Evolutionary conservation across 1,140 invertebrate species (phyloP), one percentile per base, ranked within the genome.

Genomic region (Phenacoccus solenopsis): DNA sequence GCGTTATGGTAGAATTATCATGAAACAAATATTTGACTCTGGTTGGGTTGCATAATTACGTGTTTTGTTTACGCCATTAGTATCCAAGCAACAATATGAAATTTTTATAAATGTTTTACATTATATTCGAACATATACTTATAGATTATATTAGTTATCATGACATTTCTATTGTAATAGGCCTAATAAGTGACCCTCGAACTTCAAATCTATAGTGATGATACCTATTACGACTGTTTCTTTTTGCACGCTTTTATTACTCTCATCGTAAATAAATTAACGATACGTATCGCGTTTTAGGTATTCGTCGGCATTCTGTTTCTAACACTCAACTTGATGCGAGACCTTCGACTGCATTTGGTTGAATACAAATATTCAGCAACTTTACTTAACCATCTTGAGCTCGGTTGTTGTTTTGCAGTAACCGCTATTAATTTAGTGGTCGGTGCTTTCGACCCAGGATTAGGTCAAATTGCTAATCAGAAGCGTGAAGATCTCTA

Each of bases 351-450:
- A 70, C 82, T 91, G 73, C 85, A 91, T 77, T 77, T 86, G 71
- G 81, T 83, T 25, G 83, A 83, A 73, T 88, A 88, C 78, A 82
- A 85, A 75, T 78, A 76, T 61, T 89, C 88, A 3, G 87, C 88
- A 5, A 79, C 85, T 72, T 76, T 82, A 73, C 83, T 91, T 70
- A 91, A 90, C 78, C 84, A 91, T 75, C 74, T 84, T n/a, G 86
- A 86, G 69, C 86, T 90, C 35, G 84, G 80, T 10, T 80, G 84
- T 16, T 85, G 89, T 1, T 89, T 90, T 76, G 76, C 87, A 71
- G 87, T 92, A 28, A 88, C 89, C 1, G 83, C 86, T 27, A 79
- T 91, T 30, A 93, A 93, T 79, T 79, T 93, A 1, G 79, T 93
- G 22, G 89, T 93, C 70, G 86, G 88, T 28, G 86, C 87, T 24